phyloP scores from a whole-genome alignment of 2,797 vertebrate species.

The Takifugu ocellatus region DNA sequence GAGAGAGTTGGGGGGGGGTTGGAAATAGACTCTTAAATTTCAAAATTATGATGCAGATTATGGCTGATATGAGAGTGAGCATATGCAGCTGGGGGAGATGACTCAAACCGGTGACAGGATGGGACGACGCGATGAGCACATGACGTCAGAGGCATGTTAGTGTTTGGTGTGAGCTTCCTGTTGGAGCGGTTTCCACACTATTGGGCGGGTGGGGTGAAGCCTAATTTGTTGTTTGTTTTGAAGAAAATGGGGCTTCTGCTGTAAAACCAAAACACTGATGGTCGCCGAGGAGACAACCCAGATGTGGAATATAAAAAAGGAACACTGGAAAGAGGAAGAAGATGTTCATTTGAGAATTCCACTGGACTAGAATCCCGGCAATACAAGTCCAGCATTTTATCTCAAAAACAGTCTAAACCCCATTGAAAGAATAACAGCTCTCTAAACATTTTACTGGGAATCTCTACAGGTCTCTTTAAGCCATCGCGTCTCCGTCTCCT shows the following conservation, averaged over 20 bases:
- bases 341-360: not conserved
- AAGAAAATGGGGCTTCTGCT: constrained; percentile 13
- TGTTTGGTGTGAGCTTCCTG: constrained; percentile 59
- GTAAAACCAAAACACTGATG: constrained; percentile 12
- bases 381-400: constrained; percentile 19
- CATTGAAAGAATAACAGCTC: constrained; percentile 4
- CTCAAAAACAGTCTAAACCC: constrained; percentile 20
- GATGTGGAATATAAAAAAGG: constrained; percentile 1
- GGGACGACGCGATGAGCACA: constrained; percentile 27
- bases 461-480: constrained; percentile 21
- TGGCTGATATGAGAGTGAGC: not conserved
- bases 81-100: not conserved
- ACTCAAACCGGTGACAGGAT: constrained; percentile 18
- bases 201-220: not conserved
- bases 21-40: not conserved
- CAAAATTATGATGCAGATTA: not conserved
- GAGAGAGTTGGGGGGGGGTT: constrained; percentile 9
- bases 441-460: constrained; percentile 1
- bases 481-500: constrained; percentile 14
- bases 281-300: constrained; percentile 6
- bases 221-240: constrained; percentile 26
- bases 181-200: constrained; percentile 44
- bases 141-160: constrained; percentile 39
- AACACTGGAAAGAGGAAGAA: not conserved
- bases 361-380: not conserved